Conservation (phyloP, 2,797 vertebrate genomes). For the Clamator glandarius region DNA sequence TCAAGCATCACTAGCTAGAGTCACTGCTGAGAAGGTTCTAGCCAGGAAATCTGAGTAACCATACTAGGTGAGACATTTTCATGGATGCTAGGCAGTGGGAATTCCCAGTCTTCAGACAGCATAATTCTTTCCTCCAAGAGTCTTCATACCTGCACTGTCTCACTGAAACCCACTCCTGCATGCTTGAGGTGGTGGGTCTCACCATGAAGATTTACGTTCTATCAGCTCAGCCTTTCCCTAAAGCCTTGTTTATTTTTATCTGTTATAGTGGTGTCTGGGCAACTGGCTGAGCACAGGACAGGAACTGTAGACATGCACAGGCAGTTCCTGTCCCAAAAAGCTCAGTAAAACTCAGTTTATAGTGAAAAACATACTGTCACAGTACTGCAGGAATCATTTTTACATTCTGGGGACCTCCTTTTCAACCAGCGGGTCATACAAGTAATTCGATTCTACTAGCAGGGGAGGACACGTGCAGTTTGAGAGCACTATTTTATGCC, state of each 20-base stretch:
- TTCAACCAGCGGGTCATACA: not conserved
- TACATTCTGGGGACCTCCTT: not conserved
- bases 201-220: not conserved
- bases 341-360: not conserved
- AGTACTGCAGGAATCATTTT: not conserved
- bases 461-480: not conserved
- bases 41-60: not conserved
- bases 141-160: not conserved
- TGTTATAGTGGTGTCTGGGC: not conserved
- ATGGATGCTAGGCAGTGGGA: not conserved
- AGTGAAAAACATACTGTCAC: not conserved
- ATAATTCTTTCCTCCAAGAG: not conserved
- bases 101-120: not conserved
- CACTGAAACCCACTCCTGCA: not conserved
- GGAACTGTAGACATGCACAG: not conserved
- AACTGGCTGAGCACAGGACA: not conserved
- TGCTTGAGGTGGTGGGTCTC: not conserved
- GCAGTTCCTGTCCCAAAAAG: not conserved
- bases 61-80: not conserved
- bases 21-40: not conserved
- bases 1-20: not conserved
- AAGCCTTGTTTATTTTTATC: not conserved
- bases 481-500: not conserved
- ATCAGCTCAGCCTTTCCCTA: not conserved
- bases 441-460: not conserved